A percentile compares a stretch with the other conserved stretches of the same genome.
These are phyloP conservation scores for Galaxias olidus DNA, from an alignment of 2,797 vertebrate species.

Conservation along the genomic window DNA sequence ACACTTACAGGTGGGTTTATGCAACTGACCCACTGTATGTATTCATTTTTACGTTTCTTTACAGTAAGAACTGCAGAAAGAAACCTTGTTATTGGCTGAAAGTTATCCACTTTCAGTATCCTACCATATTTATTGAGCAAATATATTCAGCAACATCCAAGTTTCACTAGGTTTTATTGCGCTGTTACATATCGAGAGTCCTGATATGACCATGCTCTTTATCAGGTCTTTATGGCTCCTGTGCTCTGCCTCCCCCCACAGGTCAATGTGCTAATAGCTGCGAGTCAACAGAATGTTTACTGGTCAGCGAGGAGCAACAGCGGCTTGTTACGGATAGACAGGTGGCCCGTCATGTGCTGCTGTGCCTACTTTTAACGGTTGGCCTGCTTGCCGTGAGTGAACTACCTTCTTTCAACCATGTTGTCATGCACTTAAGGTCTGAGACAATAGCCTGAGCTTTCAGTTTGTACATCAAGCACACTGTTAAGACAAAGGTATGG, in stretches of 20 bases:
- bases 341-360: conserved; percentile 85
- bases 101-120: too few species aligned
- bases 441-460: too few species aligned
- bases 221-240: neutral
- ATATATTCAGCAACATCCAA: too few species aligned
- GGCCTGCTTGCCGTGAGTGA: conserved; percentile 88
- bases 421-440: too few species aligned
- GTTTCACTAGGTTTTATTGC: too few species aligned
- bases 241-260: conserved; percentile 53
- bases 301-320: conserved; percentile 84
- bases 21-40: neutral
- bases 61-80: too few species aligned
- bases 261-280: conserved; percentile 81
- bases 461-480: too few species aligned
- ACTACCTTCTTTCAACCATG: conserved; percentile 22
- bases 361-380: conserved; percentile 86
- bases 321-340: conserved; percentile 81
- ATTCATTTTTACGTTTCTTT: neutral
- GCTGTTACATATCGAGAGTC: too few species aligned
- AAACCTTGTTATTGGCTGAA: too few species aligned
- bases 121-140: too few species aligned
- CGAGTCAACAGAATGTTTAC: conserved; percentile 80
- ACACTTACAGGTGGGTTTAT: conserved; percentile 78
- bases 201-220: neutral
- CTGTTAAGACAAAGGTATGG: too few species aligned